Base-by-base conservation (phyloP, 2,888 invertebrate species). In the Cynaeus angustus region DNA sequence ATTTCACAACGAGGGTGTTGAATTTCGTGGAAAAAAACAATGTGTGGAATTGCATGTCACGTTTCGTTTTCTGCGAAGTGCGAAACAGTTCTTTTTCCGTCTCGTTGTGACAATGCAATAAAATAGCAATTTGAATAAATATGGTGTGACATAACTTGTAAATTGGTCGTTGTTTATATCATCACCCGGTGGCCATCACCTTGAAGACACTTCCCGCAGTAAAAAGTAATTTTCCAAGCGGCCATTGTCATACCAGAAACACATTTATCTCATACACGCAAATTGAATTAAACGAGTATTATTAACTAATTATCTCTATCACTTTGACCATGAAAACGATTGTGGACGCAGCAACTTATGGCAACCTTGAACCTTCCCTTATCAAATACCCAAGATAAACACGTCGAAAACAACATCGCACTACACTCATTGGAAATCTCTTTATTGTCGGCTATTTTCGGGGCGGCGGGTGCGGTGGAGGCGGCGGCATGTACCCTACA, bases 251-350 rank as follows among this genome's bases (percentile, higher is more conserved):
- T 56, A 52, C 66, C 61, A 69, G 66, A 68, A 72, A 71, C 53
- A 66, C 76, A 74, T 78, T 78, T 77, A 79, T 80, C 79, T 78
- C 77, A 77, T 76, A 79, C 74, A 75, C 74, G 74, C 75, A 79
- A 77, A 80, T 79, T 80, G 78, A 79, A 79, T 80, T 79, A 80
- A 80, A 79, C 72, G 75, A 76, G 66, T 78, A 78, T 80, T 80
- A 82, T 83, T 82, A 81, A 80, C 81, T 80, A 81, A 82, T 83
- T 82, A 81, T 79, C 78, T 80, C 79, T 80, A 83, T 83, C 81
- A 83, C 74, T 82, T 81, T 80, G 83, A 77, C 83, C 83, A 78
- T 83, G 83, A 83, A 81, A 79, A 76, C 74, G 77, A 81, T 80
- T 77, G 76, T 74, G 77, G 50, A 14, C 48, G 41, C 59, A 13